Percentiles rank a stretch among this genome's conserved stretches.
phyloP scores from a whole-genome alignment of 2,888 invertebrate genomes.

The Agrotis segetum region DNA sequence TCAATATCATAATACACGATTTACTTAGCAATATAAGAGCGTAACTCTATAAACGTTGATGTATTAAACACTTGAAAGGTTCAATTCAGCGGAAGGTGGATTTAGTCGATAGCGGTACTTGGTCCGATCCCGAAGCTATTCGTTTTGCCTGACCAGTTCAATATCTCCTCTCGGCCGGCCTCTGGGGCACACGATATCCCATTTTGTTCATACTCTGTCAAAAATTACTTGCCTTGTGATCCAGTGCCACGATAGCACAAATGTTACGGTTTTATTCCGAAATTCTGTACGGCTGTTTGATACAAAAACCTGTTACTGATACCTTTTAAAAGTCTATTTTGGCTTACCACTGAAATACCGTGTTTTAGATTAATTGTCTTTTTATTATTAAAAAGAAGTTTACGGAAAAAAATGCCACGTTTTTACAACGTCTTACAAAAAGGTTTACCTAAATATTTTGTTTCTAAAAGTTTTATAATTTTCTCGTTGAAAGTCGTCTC shows the following conservation, averaged over 20 bases:
- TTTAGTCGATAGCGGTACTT: conserved; percentile 67
- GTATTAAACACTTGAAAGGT: conserved; percentile 58
- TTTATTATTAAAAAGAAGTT: not conserved
- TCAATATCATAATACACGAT: conserved; percentile 57
- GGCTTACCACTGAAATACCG: not conserved
- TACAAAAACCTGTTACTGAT: conserved; percentile 45
- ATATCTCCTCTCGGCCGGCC: conserved; percentile 81
- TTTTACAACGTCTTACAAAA: conserved; percentile 23
- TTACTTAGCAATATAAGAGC: conserved; percentile 51
- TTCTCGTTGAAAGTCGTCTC: conserved; percentile 38
- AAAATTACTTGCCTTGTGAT: conserved; percentile 82
- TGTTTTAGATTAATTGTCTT: conserved; percentile 9
- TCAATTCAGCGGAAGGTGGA: conserved; percentile 66
- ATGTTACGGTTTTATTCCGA: conserved; percentile 80
- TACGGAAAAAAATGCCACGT: conserved; percentile 3
- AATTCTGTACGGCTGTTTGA: conserved; percentile 71
- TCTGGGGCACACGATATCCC: conserved; percentile 77
- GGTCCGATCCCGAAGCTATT: conserved; percentile 70
- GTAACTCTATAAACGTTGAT: conserved; percentile 52
- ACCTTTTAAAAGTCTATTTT: conserved; percentile 17
- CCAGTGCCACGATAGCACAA: conserved; percentile 76
- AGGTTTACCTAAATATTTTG: conserved; percentile 42
- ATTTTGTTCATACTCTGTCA: conserved; percentile 82
- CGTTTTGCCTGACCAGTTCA: conserved; percentile 75
- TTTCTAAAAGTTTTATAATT: conserved; percentile 49